A percentile compares a stretch with the other conserved stretches of the same genome.
Conservation (phyloP, 2,888 invertebrate species). For the Beris morrisii region DNA sequence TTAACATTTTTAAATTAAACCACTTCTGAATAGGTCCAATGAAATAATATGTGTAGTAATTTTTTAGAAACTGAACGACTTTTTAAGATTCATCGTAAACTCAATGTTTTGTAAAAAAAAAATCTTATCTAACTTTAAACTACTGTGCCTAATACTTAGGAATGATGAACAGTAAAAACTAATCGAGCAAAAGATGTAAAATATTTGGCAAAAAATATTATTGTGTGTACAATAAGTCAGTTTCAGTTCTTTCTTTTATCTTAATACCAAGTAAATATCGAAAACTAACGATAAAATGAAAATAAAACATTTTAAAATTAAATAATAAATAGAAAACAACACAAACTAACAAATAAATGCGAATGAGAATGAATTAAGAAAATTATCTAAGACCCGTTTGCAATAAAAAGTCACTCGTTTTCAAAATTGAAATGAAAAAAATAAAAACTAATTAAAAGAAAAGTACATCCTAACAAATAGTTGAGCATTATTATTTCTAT, state of each 20-base stretch:
- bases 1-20: no score
- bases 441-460: slow-evolving; percentile 4
- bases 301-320: slow-evolving; percentile 19
- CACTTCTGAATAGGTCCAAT: no score
- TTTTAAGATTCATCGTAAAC: no score
- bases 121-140: no score
- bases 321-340: slow-evolving; percentile 24
- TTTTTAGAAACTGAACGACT: no score
- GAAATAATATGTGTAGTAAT: no score
- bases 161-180: slow-evolving; percentile 23
- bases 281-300: slow-evolving; percentile 6
- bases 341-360: slow-evolving; percentile 19
- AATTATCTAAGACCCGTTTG: slow-evolving; percentile 16
- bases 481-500: slow-evolving; percentile 28
- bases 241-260: slow-evolving; percentile 19
- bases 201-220: slow-evolving; percentile 21
- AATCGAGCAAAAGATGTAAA: slow-evolving; percentile 8
- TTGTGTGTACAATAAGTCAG: background rate
- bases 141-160: slow-evolving; percentile 14
- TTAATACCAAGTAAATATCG: slow-evolving; percentile 4
- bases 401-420: background rate
- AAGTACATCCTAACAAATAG: slow-evolving; percentile 11
- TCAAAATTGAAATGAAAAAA: background rate
- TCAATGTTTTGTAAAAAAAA: no score
- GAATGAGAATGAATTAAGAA: slow-evolving; percentile 18